Base-by-base conservation (phyloP, 2,888 invertebrate species). In the Caenorhabditis macrosperma region DNA sequence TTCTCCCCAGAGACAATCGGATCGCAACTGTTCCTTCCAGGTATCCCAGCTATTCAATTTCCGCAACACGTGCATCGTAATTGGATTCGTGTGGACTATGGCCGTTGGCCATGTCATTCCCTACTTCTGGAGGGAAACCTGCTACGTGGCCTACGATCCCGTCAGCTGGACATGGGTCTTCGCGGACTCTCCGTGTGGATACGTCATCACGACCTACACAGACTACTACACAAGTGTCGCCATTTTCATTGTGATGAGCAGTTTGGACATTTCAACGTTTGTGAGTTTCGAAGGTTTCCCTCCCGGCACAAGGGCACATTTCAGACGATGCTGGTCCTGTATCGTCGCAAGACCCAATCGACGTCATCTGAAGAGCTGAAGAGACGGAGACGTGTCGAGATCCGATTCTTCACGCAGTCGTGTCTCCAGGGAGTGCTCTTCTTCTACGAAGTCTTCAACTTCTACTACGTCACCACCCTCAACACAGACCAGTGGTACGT, bases 161-260 rank as follows among this genome's bases (percentile, higher is more conserved):
- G 17, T 50, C 1, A 54, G 57, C 10, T 83, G 81, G 78, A 71
- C 78, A 4, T 83, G 83, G 81, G 48, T 64, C 0, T 83, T 83
- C 28, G 78, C 66, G 5, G 48, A 38, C 10, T 74, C 83, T 7
- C 67, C 67, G 10, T 83, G 83, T 59, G 83, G 83, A 52, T 64
- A 28, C 17, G 52, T 71, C 24, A 78, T 83, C 55, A 67, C 81
- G 0, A 78, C 66, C n/a, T 83, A 71, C 59, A 78, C 79, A 1
- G 83, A 83, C 30, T 83, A 79, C 48, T 78, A 79, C 57, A 79
- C 81, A 2, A 81, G 83, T 50, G 74, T 83, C 10, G 81, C 69
- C 1, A 77, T 81, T 24, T 78, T 81, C 38, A 54, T 75, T 1
- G 69, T 76, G 3, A 81, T 83, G 81, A 67, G 76, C 57, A 54